Evolutionary conservation across 2,797 vertebrate genomes (phyloP), one percentile per base, ranked within the genome.

Genomic region (Gymnopithys bicolor): DNA sequence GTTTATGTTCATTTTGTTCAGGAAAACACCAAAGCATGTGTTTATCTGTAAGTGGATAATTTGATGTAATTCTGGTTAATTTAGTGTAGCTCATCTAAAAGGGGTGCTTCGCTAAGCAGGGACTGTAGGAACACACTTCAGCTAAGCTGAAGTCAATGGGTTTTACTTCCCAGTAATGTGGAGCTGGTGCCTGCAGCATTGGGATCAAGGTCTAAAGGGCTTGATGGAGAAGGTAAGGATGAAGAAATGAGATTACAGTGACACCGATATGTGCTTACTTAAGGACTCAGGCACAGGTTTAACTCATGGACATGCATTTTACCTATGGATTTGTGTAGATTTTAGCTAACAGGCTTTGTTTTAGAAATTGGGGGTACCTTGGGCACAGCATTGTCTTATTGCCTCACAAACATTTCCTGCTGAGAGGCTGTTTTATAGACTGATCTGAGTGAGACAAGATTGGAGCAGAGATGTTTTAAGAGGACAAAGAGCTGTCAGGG

Each of bases 41-140:
- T 68, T 91, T 91, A 92, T 48, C 64, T 55, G 6, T 82, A 71
- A 89, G 84, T 74, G 81, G 39, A 83, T 77, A 87, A 87, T 60
- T 76, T 69, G 76, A 52, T 76, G 45, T 83, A 41, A 92, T 82
- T 92, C 81, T 77, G 68, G 27, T 70, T 77, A 82, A 87, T 60
- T 79, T 55, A 82, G 41, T 84, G 52, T 70, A 45, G 79, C 69
- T 92, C 28, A 41, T 69, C 9, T 32, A 32, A 81, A 68, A 91
- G 63, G 33, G 24, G 46, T 64, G 19, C 46, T 94, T 93, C 5
- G 8, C 37, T 75, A 52, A 86, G 60, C 5, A 56, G 37, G 23
- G 28, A n/a, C n/a, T 2, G 0, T 86, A 43, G 53, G 37, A 89
- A 79, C 37, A 84, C 52, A 53, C 13, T 56, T 62, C 35, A 88